Evolutionary conservation across 2,888 invertebrate species (phyloP), one percentile per base, ranked within the genome.

Genomic region (Lasioglossum pauxillum): DNA sequence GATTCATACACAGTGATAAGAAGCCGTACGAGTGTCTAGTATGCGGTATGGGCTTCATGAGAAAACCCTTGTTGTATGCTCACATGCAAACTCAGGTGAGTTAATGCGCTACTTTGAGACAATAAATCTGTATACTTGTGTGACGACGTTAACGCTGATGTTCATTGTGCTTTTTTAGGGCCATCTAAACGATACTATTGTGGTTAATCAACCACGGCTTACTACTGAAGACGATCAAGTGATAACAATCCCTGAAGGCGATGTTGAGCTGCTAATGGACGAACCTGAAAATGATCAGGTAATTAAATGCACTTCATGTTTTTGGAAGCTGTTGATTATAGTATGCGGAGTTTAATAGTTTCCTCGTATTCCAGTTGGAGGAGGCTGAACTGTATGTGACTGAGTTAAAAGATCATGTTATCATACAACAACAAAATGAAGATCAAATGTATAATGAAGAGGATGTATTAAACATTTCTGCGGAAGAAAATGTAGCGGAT

Each of bases 21-120:
- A 98, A 98, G 92, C 98, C 98, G 0, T 98, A 98, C 95, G 98
- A 98, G 95, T 98, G 98, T 93, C 95, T 97, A 85, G 97, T 97
- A 10, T 98, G 98, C 93, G 98, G 97, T 5, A 96, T 97, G 90
- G 98, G 98, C 0, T 98, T 97, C 93, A 98, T 98, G 98, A 96
- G 98, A 16, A 98, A 98, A 92, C 98, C 98, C 5, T 95, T 97
- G 82, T 96, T 98, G 0, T 97, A 97, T 93, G 96, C 97, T 67
- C 98, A 98, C 92, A 98, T 98, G 97, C 97, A 97, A 94, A 95
- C 96, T 5, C 96, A 96, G 94, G 96, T 96, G 76, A 91, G 46
- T 71, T 31, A 4, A 67, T 49, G 53, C 8, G 35, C 19, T 80
- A 35, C 75, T 5, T 23, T 31, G 44, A 19, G 46, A 74, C 3